Evolutionary conservation across 2,888 invertebrate species (phyloP).

Genomic region (Arrhopalites spinosus): DNA sequence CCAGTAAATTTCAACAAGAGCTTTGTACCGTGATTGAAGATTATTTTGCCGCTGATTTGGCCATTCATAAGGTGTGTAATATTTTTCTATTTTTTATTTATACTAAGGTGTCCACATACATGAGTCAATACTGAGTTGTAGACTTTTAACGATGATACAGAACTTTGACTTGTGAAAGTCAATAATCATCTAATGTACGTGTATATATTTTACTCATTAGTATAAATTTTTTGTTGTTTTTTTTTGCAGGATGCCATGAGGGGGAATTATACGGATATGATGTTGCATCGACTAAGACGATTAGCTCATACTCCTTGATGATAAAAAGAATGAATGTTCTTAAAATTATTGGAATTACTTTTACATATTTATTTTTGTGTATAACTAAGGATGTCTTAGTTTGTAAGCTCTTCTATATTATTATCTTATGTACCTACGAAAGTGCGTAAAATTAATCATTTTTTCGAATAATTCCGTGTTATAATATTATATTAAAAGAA

Average conservation of each 20-base stretch:
- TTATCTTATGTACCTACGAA: too few species aligned
- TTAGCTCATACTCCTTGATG: conserved; percentile 33
- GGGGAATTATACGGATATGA: conserved; percentile 43
- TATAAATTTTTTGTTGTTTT: conserved; percentile 18
- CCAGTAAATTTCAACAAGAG: conserved; percentile 18
- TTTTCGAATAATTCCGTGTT: too few species aligned
- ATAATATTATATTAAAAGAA: too few species aligned
- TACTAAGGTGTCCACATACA: not conserved
- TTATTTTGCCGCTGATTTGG: conserved; percentile 31
- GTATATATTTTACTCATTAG: not conserved
- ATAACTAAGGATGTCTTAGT: too few species aligned
- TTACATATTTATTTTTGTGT: too few species aligned
- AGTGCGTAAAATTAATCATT: too few species aligned
- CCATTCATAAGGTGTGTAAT: conserved; percentile 21
- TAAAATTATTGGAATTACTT: not conserved
- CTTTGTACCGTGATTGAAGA: conserved; percentile 24
- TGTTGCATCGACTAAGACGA: conserved; percentile 45
- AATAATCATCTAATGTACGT: not conserved
- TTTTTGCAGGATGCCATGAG: conserved; percentile 39
- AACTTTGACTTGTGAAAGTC: not conserved
- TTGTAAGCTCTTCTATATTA: too few species aligned
- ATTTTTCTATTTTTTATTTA: not conserved
- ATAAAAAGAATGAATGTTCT: not conserved
- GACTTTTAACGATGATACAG: not conserved
- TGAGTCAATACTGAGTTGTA: not conserved